Evolutionary conservation across 2,888 invertebrate species (phyloP).

Genomic region (Agriotes lineatus): DNA sequence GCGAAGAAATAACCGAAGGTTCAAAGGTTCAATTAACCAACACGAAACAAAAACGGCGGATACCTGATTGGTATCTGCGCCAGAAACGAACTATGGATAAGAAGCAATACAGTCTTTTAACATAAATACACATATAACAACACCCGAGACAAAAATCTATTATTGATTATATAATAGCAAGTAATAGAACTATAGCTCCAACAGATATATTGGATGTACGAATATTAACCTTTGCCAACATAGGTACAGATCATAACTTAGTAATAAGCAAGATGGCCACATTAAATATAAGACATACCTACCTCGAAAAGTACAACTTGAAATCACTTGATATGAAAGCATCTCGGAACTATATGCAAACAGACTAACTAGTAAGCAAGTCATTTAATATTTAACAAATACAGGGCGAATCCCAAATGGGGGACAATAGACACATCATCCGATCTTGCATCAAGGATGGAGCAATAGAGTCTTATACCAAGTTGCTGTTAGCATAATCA

Average conservation of each 20-base stretch:
- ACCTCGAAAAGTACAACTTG: background rate
- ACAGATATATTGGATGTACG: background rate
- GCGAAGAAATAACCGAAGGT: background rate
- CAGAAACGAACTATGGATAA: constrained; percentile 16
- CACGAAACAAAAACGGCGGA: background rate
- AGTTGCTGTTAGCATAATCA: too few species aligned
- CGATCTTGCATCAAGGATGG: too few species aligned
- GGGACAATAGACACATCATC: too few species aligned
- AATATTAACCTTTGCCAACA: too few species aligned
- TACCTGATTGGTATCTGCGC: background rate
- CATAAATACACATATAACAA: background rate
- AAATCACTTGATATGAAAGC: background rate
- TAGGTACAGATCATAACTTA: too few species aligned
- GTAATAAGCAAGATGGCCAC: background rate
- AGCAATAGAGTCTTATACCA: too few species aligned
- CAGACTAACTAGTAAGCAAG: too few species aligned
- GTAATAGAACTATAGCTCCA: background rate
- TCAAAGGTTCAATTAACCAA: too few species aligned
- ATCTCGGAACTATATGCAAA: too few species aligned
- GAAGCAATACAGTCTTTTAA: constrained; percentile 8
- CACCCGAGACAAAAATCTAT: background rate
- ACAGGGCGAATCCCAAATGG: too few species aligned
- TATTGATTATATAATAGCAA: background rate
- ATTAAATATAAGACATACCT: background rate
- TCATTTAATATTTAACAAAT: too few species aligned